Conservation (phyloP, 2,888 invertebrate species). For the Mesorhabditis belari region DNA sequence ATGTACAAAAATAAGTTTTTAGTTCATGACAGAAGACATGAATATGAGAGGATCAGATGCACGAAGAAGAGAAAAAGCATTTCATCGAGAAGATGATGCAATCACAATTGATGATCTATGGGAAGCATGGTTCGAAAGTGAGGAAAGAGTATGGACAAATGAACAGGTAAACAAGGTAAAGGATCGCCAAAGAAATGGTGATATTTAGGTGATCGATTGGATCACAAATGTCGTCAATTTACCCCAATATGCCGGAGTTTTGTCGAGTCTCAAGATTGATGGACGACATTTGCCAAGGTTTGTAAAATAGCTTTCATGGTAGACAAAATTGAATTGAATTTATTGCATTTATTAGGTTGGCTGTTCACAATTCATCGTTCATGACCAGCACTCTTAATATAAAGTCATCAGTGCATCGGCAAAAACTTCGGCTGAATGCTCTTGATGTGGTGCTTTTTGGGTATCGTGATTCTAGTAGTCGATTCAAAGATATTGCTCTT, state of each 20-base stretch:
- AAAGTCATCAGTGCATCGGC: slow-evolving; percentile 94
- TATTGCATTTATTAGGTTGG: slow-evolving; percentile 66
- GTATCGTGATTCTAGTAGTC: slow-evolving; percentile 68
- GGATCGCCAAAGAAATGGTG: neutral
- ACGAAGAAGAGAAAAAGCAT: slow-evolving; percentile 80
- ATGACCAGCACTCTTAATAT: slow-evolving; percentile 80
- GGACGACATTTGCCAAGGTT: slow-evolving; percentile 89
- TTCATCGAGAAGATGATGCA: slow-evolving; percentile 87
- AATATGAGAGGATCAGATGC: slow-evolving; percentile 77
- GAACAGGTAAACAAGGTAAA: slow-evolving; percentile 65
- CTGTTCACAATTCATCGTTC: slow-evolving; percentile 77
- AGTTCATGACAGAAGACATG: slow-evolving; percentile 68
- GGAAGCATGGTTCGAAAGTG: slow-evolving; percentile 73
- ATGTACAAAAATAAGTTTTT: too few relatives aligned
- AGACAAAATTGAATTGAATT: too few relatives aligned
- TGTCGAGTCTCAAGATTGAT: slow-evolving; percentile 77
- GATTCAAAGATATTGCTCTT: slow-evolving; percentile 40
- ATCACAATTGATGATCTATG: slow-evolving; percentile 94
- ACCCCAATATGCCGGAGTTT: slow-evolving; percentile 82
- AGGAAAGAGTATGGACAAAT: slow-evolving; percentile 90
- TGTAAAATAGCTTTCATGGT: neutral
- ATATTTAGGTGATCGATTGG: slow-evolving; percentile 81
- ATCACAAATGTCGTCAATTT: slow-evolving; percentile 80
- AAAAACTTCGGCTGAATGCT: slow-evolving; percentile 79
- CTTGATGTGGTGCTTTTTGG: slow-evolving; percentile 98